Evolutionary conservation across 2,797 vertebrate species (phyloP).

Genomic region (Gallinago nigripennis): DNA sequence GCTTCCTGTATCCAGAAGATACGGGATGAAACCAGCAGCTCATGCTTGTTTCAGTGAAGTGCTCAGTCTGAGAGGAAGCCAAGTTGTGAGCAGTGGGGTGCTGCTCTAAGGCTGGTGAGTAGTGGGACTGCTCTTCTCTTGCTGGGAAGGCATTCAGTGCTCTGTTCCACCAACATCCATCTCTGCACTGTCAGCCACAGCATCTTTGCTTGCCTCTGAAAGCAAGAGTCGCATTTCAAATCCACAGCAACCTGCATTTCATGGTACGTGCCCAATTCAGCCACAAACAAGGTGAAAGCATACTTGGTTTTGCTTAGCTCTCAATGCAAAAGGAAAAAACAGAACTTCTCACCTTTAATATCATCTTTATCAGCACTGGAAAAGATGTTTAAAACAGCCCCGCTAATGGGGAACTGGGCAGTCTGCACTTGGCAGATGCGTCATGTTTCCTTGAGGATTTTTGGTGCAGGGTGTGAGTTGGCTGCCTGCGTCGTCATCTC

Average conservation of each 20-base stretch:
- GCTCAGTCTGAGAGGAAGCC: not conserved
- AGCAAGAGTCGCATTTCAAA: not conserved
- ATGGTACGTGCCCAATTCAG: not conserved
- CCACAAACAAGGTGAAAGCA: not conserved
- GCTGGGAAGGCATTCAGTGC: not conserved
- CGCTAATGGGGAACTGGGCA: not conserved
- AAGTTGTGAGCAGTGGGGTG: not conserved
- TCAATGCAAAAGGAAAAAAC: not conserved
- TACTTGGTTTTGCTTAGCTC: not conserved
- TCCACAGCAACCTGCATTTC: not conserved
- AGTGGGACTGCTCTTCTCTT: not conserved
- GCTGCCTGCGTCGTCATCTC: accelerated
- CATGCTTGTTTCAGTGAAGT: not conserved
- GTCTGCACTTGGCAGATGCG: not conserved
- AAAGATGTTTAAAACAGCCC: not conserved
- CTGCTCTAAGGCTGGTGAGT: not conserved
- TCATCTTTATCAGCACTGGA: not conserved
- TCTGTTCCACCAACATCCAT: not conserved
- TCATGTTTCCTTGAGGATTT: not conserved
- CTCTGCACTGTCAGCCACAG: not conserved
- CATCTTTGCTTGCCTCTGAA: not conserved
- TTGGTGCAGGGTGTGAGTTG: not conserved
- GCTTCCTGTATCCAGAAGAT: not conserved
- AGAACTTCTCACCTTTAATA: not conserved
- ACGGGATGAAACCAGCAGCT: not conserved